A percentile compares a stretch with the other conserved stretches of the same genome.
These are phyloP conservation scores for Blera fallax DNA, from an alignment of 2,888 invertebrate genomes.

Conservation along the genomic window DNA sequence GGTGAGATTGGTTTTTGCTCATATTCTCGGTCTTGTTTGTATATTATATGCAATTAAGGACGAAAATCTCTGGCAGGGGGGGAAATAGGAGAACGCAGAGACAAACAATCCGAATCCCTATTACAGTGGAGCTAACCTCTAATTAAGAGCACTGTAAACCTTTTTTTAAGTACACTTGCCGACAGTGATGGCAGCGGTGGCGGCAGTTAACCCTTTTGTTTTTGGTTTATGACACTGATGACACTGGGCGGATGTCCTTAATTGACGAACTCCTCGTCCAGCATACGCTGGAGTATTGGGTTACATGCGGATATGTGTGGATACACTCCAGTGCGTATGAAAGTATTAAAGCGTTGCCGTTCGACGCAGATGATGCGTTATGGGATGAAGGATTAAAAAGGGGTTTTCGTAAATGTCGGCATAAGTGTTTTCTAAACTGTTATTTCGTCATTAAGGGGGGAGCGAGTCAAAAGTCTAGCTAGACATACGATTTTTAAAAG, in stretches of 20 bases:
- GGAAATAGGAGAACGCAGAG: constrained; percentile 50
- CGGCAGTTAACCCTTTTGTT: constrained; percentile 62
- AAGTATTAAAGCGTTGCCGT: constrained; percentile 25
- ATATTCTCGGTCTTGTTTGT: neutral
- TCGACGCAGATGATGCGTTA: constrained; percentile 50
- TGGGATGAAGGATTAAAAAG: constrained; percentile 35
- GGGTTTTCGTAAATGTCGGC: constrained; percentile 22
- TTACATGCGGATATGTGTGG: constrained; percentile 49
- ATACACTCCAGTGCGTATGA: neutral
- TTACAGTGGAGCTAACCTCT: constrained; percentile 66
- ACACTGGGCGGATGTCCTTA: constrained; percentile 71
- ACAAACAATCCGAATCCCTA: constrained; percentile 63
- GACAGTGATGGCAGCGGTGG: constrained; percentile 15
- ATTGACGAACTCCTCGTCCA: constrained; percentile 65
- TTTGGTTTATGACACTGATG: constrained; percentile 70
- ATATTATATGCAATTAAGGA: constrained; percentile 70
- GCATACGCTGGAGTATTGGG: constrained; percentile 36
- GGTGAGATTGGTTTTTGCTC: constrained; percentile 41
- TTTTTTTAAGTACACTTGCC: constrained; percentile 69
- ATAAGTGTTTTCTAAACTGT: constrained; percentile 54
- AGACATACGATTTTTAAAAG: constrained; percentile 2
- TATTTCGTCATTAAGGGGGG: constrained; percentile 16
- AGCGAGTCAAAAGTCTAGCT: neutral
- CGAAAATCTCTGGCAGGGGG: constrained; percentile 42
- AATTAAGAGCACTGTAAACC: constrained; percentile 66